phyloP scores from a whole-genome alignment of 1,140 invertebrate species.

The Calycopis cecrops region DNA sequence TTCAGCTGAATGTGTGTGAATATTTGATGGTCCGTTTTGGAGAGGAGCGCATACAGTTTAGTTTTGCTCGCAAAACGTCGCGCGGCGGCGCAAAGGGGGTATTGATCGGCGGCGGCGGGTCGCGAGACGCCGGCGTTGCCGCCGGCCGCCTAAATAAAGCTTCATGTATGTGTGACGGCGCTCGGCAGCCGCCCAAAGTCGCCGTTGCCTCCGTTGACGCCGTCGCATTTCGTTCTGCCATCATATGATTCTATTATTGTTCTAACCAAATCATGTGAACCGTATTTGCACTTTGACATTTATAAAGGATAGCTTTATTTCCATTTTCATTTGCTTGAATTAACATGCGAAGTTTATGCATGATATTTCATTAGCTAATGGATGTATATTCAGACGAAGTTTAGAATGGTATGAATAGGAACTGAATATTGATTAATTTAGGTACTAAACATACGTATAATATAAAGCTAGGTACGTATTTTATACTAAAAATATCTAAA shows the following conservation, averaged over 20 bases:
- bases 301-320: no score
- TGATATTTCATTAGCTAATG: no score
- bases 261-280: neutral
- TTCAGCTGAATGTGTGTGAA: constrained; percentile 65
- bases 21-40: constrained; percentile 70
- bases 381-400: no score
- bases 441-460: no score
- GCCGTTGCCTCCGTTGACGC: constrained; percentile 37
- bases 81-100: constrained; percentile 68
- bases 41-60: constrained; percentile 59
- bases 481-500: no score
- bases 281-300: constrained; percentile 3
- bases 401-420: no score
- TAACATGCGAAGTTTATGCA: no score
- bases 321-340: no score
- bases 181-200: constrained; percentile 57
- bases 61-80: constrained; percentile 52
- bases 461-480: no score
- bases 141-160: constrained; percentile 71
- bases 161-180: constrained; percentile 57
- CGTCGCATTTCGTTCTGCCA: constrained; percentile 11
- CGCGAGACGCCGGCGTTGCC: constrained; percentile 67
- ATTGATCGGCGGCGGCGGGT: constrained; percentile 67
- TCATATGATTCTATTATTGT: constrained; percentile 23
- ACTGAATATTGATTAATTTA: no score